These are phyloP conservation scores for Dryas iulia DNA, from an alignment of 1,140 invertebrate species.

Conservation along the genomic window DNA sequence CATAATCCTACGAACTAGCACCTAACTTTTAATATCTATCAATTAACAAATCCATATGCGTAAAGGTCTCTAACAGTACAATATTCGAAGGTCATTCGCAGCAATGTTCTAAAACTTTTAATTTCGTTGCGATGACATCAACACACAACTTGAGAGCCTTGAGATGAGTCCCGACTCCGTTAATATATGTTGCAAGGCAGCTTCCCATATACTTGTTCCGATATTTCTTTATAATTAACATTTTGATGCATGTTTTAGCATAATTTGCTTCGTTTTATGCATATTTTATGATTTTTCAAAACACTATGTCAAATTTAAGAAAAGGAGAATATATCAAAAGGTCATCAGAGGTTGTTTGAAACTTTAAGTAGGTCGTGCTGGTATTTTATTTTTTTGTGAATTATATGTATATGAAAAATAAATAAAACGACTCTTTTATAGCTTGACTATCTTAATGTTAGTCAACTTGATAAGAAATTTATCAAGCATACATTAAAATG, in stretches of 20 bases:
- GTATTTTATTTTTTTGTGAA: neutral
- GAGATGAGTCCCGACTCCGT: neutral
- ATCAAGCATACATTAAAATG: neutral
- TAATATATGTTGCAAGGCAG: neutral
- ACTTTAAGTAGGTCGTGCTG: neutral
- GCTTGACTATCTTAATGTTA: too few relatives aligned
- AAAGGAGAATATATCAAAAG: neutral
- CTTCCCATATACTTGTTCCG: neutral
- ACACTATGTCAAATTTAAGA: neutral
- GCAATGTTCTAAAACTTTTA: slow-evolving; percentile 39
- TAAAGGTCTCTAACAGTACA: slow-evolving; percentile 18
- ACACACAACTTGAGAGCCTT: neutral
- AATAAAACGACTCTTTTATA: too few relatives aligned
- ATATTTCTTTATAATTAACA: neutral
- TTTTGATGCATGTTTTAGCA: neutral
- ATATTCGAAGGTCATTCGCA: slow-evolving; percentile 15
- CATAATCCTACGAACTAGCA: too few relatives aligned
- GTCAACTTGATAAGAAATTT: too few relatives aligned
- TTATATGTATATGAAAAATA: too few relatives aligned
- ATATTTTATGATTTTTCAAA: neutral
- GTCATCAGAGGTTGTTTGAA: neutral
- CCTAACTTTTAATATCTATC: neutral
- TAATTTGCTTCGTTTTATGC: neutral
- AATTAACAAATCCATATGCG: neutral
- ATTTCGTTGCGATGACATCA: slow-evolving; percentile 40